These are phyloP conservation scores for Pipistrellus nathusii DNA, from an alignment of 2,797 vertebrate species.

Conservation along the genomic window DNA sequence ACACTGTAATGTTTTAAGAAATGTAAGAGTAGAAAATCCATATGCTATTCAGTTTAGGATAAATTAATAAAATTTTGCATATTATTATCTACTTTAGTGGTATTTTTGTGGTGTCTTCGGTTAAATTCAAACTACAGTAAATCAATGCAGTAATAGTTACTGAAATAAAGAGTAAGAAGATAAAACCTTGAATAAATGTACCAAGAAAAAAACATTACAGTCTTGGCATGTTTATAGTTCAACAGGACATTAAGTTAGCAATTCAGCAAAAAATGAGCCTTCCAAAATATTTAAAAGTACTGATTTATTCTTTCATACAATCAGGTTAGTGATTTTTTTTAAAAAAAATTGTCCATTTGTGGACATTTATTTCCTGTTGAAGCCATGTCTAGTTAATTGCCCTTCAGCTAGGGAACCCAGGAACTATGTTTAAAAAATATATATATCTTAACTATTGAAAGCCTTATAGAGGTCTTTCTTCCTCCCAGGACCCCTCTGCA, in stretches of 20 bases:
- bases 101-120: constrained; percentile 75
- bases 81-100: constrained; percentile 72
- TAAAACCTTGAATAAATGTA: constrained; percentile 84
- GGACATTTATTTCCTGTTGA: constrained; percentile 14
- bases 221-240: constrained; percentile 73
- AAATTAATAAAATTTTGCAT: constrained; percentile 80
- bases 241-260: constrained; percentile 60
- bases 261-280: constrained; percentile 38
- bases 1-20: constrained; percentile 63
- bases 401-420: constrained; percentile 32
- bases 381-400: constrained; percentile 8
- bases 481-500: too few relatives aligned
- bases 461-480: too few relatives aligned
- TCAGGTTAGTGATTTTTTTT: background rate
- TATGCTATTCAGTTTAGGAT: background rate
- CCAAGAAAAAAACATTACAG: constrained; percentile 83
- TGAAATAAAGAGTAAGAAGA: constrained; percentile 73
- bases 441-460: too few relatives aligned
- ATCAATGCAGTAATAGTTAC: constrained; percentile 82
- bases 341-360: background rate
- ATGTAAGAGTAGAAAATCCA: constrained; percentile 46
- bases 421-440: constrained; percentile 68
- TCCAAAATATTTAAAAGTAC: constrained; percentile 55
- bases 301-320: background rate
- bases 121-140: constrained; percentile 79